Evolutionary conservation across 1,140 invertebrate species (phyloP), one percentile per base, ranked within the genome.

Genomic region (Cyrtorhinus lividipennis): DNA sequence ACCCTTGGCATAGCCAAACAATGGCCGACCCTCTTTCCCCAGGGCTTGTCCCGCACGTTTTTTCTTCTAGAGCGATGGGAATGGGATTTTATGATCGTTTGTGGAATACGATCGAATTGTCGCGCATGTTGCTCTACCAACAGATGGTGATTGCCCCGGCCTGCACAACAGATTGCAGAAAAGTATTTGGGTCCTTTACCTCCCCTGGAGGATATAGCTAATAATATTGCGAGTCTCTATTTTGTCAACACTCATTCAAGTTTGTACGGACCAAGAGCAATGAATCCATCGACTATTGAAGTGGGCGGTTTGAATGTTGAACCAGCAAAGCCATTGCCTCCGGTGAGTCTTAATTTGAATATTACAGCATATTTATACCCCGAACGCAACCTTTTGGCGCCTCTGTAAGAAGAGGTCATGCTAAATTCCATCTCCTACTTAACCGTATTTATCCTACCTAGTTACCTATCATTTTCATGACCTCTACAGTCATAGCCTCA

Each of bases 221-320:
- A 77, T 53, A 80, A 82, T 65, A n/a, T n/a, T n/a, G 78, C 80
- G 2, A 82, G 79, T 67, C 66, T 86, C 1, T 67, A 85, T 5
- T 73, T 88, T n/a, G 72, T 82, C 0, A 85, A 86, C 70, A 78
- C 79, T 0, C 81, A 86, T 71, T 81, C 79, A 67, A 74, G 77
- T 10, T 69, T 84, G 2, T 80, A 77, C 59, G 77, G 78, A 5
- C 78, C 80, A 0, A 76, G 75, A 59, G 76, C 83, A 12, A 70
- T 80, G 44, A 75, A 80, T 0, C 80, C 83, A 0, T 79, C 79
- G 62, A 73, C 85, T 1, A 78, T 85, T 13, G 83, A 86, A 74
- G 72, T 87, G 24, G 83, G 81, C 18, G 84, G 84, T 1, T 77
- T 84, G 66, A 83, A 85, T 67, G 76, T 84, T 13, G 71, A 72